Base-by-base conservation (phyloP, 2,888 invertebrate species). In the Hypomecis punctinalis region DNA sequence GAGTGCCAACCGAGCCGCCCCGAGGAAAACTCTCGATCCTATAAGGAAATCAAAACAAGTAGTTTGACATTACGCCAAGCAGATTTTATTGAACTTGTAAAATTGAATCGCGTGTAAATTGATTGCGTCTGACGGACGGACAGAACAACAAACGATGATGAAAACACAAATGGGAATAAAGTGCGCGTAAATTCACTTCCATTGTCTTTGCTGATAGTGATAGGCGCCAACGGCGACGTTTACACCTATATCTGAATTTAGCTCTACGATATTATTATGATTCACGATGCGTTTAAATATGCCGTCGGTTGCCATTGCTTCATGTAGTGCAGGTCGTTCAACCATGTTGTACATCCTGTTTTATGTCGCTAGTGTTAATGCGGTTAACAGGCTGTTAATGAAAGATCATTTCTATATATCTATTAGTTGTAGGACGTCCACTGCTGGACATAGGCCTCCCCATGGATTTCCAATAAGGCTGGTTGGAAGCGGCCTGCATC, bases 321-420 rank as follows among this genome's bases (percentile, higher is more conserved):
- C 79, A 81, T 76, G 66, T 48, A 66, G 72, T 74, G 72, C 75
- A 83, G 90, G 86, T 88, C 89, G 75, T 90, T 90, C 83, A 91
- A 88, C 90, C 73, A 79, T 75, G 70, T 70, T 74, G 75, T 69
- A 80, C 81, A 84, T 90, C 63, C 57, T 58, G 63, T 58, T 63
- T 58, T 53, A 63, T 58, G 57, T 57, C 47, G 46, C 46, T 40
- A 39, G 45, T 47, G 11, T 47, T 42, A 42, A 55, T 57, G 52
- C 35, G 51, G 40, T 63, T 53, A 52, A 57, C 42, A 53, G 42
- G 37, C 23, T 48, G 53, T 36, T 49, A 43, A 55, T 55, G 13
- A n/a, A 36, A 35, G 47, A 54, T 62, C 51, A 51, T 39, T 49
- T 55, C 13, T 47, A 57, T 40, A n/a, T n/a, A n/a, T n/a, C n/a